Base-by-base conservation (phyloP, 1,140 invertebrate species). In the Thaumetopoea pityocampa region DNA sequence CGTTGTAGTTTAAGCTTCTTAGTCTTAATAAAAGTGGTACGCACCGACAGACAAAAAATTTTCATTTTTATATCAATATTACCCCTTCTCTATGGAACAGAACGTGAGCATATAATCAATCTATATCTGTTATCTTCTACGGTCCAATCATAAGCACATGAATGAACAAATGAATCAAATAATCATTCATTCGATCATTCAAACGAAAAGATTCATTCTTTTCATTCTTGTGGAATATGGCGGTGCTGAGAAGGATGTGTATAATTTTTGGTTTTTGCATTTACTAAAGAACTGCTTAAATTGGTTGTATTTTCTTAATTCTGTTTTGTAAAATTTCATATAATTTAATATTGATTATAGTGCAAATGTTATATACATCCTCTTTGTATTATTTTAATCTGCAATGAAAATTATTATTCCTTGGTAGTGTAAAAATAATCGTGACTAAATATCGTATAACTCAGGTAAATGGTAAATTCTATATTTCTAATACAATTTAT, bases 351-450 rank as follows among this genome's bases (percentile, higher is more conserved):
- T 12, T 45, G 18, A 19, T 15, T 8, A 22, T 23, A 29, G 23
- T 41, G 28, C 12, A 43, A 44, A 27, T 36, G 23, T 16, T 36
- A 35, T 41, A 22, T 29, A 32, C 12, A 33, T 38, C 34, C 10
- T 37, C 11, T 24, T 29, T 55, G 44, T 43, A 56, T 44, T 49
- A 33, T 41, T 33, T 50, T 41, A 29, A 51, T 58, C 77, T 83
- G 79, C 74, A 69, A 83, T 83, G 79, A 83, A 73, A 79, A 76
- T 72, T 67, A 67, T 77, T 73, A 83, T 81, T 83, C 73, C 69
- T 69, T 79, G 68, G 63, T 71, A 77, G 79, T 83, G 67, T 83
- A 83, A 83, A 83, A 83, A 83, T 83, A 83, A 81, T 83, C 81
- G 72, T 83, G 79, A 81, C 67, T 78, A 83, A 72, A 83, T 73